Evolutionary conservation across 2,888 invertebrate genomes (phyloP).

Genomic region (Hymenopus coronatus): DNA sequence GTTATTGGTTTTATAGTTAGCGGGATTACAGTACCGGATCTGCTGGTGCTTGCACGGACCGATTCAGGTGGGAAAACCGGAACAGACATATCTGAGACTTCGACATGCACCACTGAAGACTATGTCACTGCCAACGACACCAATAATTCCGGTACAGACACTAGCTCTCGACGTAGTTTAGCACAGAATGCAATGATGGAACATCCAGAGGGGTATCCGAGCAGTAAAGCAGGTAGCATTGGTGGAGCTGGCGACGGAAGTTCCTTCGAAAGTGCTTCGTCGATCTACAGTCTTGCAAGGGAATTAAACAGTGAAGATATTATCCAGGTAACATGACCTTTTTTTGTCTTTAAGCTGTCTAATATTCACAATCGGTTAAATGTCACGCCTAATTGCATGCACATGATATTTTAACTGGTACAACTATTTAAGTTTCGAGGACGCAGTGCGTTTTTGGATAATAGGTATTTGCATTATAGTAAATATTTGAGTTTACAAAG

Average conservation of each 20-base stretch:
- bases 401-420: too few species aligned
- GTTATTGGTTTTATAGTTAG: background rate
- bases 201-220: slow-evolving; percentile 24
- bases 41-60: slow-evolving; percentile 59
- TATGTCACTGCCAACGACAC: slow-evolving; percentile 75
- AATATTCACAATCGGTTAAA: too few species aligned
- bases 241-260: slow-evolving; percentile 59
- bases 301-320: slow-evolving; percentile 40
- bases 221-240: slow-evolving; percentile 21
- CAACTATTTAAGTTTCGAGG: too few species aligned
- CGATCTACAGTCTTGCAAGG: slow-evolving; percentile 72
- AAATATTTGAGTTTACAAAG: too few species aligned
- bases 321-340: background rate
- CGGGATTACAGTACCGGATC: background rate
- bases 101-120: slow-evolving; percentile 74
- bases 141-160: slow-evolving; percentile 40
- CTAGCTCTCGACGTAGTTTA: slow-evolving; percentile 36
- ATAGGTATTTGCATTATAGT: too few species aligned
- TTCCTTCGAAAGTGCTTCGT: slow-evolving; percentile 85
- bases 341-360: too few species aligned
- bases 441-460: too few species aligned
- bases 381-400: too few species aligned
- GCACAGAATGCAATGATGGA: background rate
- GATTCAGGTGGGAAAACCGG: slow-evolving; percentile 54
- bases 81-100: slow-evolving; percentile 79